Conservation (phyloP, 35 echinoderm and acorn worm genomes). For the Nesometra sesokonis region DNA sequence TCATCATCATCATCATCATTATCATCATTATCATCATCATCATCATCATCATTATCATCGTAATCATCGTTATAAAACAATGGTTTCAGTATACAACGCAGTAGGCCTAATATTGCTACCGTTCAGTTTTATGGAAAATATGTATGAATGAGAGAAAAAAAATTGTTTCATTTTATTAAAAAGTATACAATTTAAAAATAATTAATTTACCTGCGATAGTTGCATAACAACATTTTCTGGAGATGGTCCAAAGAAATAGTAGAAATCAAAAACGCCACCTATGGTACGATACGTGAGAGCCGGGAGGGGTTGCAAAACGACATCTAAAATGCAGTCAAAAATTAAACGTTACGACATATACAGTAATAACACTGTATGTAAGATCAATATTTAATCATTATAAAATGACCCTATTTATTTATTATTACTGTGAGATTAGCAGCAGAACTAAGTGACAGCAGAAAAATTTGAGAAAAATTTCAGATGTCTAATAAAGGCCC, state of each 20-base stretch:
- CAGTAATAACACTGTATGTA: neutral
- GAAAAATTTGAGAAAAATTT: too few species aligned
- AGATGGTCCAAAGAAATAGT: neutral
- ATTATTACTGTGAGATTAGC: neutral
- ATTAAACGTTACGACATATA: neutral
- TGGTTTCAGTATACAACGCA: too few species aligned
- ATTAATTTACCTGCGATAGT: neutral
- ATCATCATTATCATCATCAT: neutral
- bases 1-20: neutral
- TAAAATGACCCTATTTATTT: neutral
- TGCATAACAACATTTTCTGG: conserved; percentile 9
- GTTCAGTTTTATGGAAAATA: too few species aligned
- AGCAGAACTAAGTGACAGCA: neutral
- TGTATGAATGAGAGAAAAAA: too few species aligned
- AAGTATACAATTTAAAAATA: neutral
- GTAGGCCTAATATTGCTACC: too few species aligned
- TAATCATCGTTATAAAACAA: too few species aligned
- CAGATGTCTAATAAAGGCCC: too few species aligned
- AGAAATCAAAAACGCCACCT: conserved; percentile 9
- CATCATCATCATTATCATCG: too few species aligned
- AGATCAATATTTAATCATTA: neutral
- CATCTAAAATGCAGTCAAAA: neutral
- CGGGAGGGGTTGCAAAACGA: neutral
- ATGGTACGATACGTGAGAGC: neutral
- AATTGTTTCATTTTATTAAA: too few species aligned